Evolutionary conservation across 2,888 invertebrate species (phyloP), one percentile per base, ranked within the genome.

Genomic region (Anticlea derivata): DNA sequence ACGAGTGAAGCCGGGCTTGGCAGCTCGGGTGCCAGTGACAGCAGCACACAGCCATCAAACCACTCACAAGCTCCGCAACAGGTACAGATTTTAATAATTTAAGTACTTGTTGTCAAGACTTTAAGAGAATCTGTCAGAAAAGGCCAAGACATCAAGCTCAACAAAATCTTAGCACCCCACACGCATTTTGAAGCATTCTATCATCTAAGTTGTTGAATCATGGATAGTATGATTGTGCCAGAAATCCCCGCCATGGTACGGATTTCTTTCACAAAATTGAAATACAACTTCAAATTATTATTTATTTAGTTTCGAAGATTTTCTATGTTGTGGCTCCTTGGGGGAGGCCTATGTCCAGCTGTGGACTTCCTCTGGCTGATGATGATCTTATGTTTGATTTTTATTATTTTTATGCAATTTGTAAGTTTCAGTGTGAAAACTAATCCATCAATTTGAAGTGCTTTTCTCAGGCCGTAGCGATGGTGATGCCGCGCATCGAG

Each of bases 401-500:
- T 29, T 8, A 11, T 2, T 29, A 10, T 29, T 30, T n/a, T n/a
- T n/a, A n/a, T 13, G 2, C 7, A 10, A 7, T 30, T n/a, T 35
- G 7, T 48, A 35, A 43, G 43, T 22, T 30, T n/a, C 0, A 20
- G n/a, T 24, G 23, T 24, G n/a, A 29, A 29, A 40, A 46, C 30
- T 46, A 41, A 46, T 39, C 40, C 8, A 35, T 37, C 10, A 46
- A 41, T 41, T 46, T 45, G 5, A 50, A 50, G 50, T 50, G 50
- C 20, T 50, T 51, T 35, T 44, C 48, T 3, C 92, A 94, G 88
- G 94, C 93, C 0, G 94, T 95, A 5, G 95, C 95, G 0, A 81
- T 95, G 55, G 94, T 95, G 11, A 89, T 94, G 65, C 95, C 95
- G 0, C 92, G 95, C 49, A 92, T 94, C 46, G 95, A 95, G 63